Evolutionary conservation across 2,113 vertebrate species (phyloP).

Genomic region (Chrysemys picta): DNA sequence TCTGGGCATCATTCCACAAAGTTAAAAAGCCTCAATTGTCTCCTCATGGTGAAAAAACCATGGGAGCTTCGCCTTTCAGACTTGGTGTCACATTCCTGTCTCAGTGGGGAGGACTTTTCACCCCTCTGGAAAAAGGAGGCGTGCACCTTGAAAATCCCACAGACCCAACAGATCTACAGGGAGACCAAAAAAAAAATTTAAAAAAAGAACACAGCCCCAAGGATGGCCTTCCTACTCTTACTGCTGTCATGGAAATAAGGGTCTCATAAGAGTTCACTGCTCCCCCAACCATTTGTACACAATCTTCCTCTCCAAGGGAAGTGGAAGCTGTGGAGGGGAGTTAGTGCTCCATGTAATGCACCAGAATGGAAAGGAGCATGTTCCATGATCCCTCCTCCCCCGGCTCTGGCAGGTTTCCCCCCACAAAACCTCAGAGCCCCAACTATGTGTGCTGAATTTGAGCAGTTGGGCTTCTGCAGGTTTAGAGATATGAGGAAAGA

Average conservation of each 20-base stretch:
- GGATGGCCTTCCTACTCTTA: not conserved
- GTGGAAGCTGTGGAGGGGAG: not conserved
- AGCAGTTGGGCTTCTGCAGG: not conserved
- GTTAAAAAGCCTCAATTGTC: not conserved
- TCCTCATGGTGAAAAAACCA: rapidly evolving
- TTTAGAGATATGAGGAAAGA: not conserved
- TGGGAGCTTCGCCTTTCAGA: not conserved
- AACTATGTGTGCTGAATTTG: not conserved
- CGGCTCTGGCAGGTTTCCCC: not conserved
- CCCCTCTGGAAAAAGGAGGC: not conserved
- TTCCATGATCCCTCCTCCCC: not conserved
- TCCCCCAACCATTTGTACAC: not conserved
- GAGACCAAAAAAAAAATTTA: no score
- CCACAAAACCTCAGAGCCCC: not conserved
- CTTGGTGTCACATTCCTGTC: not conserved
- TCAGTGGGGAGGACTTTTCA: not conserved
- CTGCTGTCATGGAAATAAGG: not conserved
- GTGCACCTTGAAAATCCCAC: not conserved
- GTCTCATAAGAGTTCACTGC: not conserved
- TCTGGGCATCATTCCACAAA: not conserved
- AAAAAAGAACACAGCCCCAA: not conserved
- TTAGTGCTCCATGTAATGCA: not conserved
- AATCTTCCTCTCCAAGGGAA: not conserved
- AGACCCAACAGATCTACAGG: not conserved
- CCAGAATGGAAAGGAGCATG: not conserved